Evolutionary conservation across 2,888 invertebrate genomes (phyloP), one percentile per base, ranked within the genome.

Genomic region (Strigamia crassipes): DNA sequence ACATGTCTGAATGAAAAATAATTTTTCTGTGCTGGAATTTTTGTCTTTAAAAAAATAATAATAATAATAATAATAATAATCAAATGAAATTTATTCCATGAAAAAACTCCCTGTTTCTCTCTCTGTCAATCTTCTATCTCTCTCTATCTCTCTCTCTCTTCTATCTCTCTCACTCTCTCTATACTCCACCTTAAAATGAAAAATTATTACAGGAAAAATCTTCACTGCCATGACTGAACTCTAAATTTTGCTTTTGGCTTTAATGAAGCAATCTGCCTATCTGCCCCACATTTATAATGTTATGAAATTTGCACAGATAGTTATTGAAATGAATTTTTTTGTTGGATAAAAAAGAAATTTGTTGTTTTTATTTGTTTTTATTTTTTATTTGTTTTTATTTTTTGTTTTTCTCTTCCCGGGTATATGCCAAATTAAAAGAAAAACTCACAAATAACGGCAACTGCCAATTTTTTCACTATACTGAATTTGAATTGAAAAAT

Each of bases 191-290:
- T n/a, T 51, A 51, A 51, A 51, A 51, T 6, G n/a, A n/a, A n/a
- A n/a, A n/a, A 51, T 51, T 13, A 51, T 51, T n/a, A 51, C 15
- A n/a, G 51, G n/a, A n/a, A n/a, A 78, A 27, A 78, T 78, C 79
- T 31, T 34, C 79, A 78, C 79, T 78, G 79, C 79, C 79, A 78
- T n/a, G 79, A 78, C 79, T 78, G 38, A 78, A 78, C 12, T 34
- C 34, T 34, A 31, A 31, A 18, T n/a, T 23, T 73, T 31, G 31
- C 73, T 31, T 73, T 73, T 73, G 73, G 73, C 73, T 31, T 73
- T n/a, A 73, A 73, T 73, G 4, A 27, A 23, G 73, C 73, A 73
- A 73, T 31, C 21, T 73, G 73, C 73, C 73, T 27, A 73, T 18
- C 73, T 73, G 73, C 73, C 73, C 23, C 23, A 27, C 31, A 8